These are phyloP conservation scores for Brachylomia viminalis DNA, from an alignment of 2,888 invertebrate species.

Conservation along the genomic window DNA sequence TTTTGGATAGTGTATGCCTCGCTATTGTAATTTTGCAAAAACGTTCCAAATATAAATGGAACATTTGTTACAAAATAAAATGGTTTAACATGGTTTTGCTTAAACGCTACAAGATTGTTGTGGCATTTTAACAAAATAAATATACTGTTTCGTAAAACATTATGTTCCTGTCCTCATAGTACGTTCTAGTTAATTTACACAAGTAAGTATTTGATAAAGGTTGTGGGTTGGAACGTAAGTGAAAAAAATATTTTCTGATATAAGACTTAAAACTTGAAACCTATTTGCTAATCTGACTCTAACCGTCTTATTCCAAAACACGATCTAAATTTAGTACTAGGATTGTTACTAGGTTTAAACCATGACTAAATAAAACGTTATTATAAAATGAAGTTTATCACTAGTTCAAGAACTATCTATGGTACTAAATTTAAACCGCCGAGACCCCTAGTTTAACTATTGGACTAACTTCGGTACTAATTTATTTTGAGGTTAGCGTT, in stretches of 20 bases:
- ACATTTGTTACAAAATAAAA: constrained; percentile 33
- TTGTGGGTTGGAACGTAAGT: constrained; percentile 24
- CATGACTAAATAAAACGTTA: too few relatives aligned
- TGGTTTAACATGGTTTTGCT: constrained; percentile 32
- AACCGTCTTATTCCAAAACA: too few relatives aligned
- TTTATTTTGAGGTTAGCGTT: too few relatives aligned
- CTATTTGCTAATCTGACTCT: constrained; percentile 21
- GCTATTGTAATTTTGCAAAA: constrained; percentile 30
- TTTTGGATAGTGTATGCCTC: constrained; percentile 26
- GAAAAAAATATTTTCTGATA: constrained; percentile 21
- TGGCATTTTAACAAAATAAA: constrained; percentile 30
- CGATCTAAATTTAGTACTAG: too few relatives aligned
- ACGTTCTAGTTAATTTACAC: constrained; percentile 27
- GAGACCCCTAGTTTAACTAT: too few relatives aligned
- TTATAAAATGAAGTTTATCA: too few relatives aligned
- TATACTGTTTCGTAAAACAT: constrained; percentile 33
- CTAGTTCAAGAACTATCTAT: too few relatives aligned
- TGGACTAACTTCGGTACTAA: too few relatives aligned
- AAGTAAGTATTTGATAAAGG: constrained; percentile 36
- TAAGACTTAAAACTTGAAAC: constrained; percentile 29
- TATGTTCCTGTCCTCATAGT: constrained; percentile 33
- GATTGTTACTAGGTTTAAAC: too few relatives aligned
- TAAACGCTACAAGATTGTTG: constrained; percentile 33
- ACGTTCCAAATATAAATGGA: constrained; percentile 30
- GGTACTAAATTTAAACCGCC: too few relatives aligned